phyloP scores from a whole-genome alignment of 2,797 vertebrate genomes.

The Prionace glauca region DNA sequence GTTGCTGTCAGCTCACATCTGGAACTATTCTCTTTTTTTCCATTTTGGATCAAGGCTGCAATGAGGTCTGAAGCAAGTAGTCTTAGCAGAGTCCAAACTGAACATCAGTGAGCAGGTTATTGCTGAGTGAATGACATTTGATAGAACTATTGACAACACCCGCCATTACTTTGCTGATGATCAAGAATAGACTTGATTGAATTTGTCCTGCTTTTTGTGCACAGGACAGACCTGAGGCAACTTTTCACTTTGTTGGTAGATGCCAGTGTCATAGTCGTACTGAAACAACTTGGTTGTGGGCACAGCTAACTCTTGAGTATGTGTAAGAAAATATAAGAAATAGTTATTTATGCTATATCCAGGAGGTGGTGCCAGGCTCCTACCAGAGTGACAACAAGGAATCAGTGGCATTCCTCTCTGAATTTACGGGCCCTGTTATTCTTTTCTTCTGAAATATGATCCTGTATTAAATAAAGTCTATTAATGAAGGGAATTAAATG shows the following conservation, averaged over 20 bases:
- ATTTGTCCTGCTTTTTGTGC: no score
- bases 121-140: background rate
- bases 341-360: background rate
- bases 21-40: background rate
- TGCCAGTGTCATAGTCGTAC: no score
- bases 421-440: background rate
- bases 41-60: background rate
- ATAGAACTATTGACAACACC: background rate
- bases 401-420: background rate
- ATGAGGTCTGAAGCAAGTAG: background rate
- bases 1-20: background rate
- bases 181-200: background rate
- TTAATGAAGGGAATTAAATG: background rate
- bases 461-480: background rate
- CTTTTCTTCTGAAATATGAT: background rate
- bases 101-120: background rate
- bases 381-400: background rate
- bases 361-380: background rate
- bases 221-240: no score
- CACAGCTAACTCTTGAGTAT: background rate
- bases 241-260: no score
- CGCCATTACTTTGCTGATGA: background rate
- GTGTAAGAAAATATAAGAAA: background rate
- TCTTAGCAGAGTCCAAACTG: background rate
- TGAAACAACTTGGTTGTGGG: background rate